Evolutionary conservation across 2,888 invertebrate genomes (phyloP), one percentile per base, ranked within the genome.

Genomic region (Scaptomyza caliginosa): DNA sequence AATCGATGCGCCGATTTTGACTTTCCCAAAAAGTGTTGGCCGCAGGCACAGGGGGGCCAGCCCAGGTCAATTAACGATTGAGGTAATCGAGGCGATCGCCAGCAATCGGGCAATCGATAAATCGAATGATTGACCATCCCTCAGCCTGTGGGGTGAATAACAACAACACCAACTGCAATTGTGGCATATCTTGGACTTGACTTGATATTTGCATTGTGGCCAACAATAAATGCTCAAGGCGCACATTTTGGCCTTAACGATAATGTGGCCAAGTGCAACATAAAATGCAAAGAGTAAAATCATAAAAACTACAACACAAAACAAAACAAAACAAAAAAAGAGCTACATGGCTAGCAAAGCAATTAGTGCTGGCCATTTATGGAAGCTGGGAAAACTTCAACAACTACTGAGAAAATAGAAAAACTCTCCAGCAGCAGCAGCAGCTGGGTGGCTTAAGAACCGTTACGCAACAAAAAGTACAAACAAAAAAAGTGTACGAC

Each of bases 391-490:
- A 34, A 34, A 32, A 32, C 32, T 32, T n/a, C n/a, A n/a, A n/a
- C n/a, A n/a, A 2, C 13, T 5, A 13, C 63, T 70, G 71, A 56
- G 49, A 62, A 72, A 64, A 45, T 28, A 26, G 57, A 42, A 50
- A 50, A 48, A 57, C 43, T 71, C 56, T 54, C 30, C 46, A 19
- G 16, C 51, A 48, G 46, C 64, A 26, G 13, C 34, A 13, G 32
- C 58, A 46, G 51, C 64, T 76, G 72, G 72, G 72, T 72, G 72
- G 72, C 76, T 72, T 17, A 66, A 76, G 77, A 73, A 73, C 73
- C 73, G 73, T 73, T 73, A 73, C 54, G 73, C 73, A 73, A 73
- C 58, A 62, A 50, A 50, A 26, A 17, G n/a, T n/a, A n/a, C n/a
- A n/a, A n/a, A n/a, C n/a, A 8, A 28, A 4, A 46, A 21, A 26